Evolutionary conservation across 2,113 vertebrate genomes (phyloP).

Genomic region (Hassar affinis): DNA sequence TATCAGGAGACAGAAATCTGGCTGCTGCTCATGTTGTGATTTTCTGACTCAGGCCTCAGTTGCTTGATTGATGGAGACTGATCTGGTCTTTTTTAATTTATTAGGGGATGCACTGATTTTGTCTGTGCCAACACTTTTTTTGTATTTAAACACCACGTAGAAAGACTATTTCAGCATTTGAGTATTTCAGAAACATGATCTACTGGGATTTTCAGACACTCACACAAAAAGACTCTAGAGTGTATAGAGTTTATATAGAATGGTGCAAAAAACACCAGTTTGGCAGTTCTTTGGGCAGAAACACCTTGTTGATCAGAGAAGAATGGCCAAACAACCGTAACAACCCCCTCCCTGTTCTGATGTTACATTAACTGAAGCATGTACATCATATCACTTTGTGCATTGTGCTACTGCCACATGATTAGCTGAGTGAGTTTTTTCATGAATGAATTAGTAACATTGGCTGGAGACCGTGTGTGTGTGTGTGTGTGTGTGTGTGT

Average conservation of each 20-base stretch:
- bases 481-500: too few species aligned
- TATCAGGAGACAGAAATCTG: neutral
- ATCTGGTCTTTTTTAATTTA: neutral
- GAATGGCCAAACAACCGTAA: neutral
- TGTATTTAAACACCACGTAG: neutral
- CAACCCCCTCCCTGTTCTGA: too few species aligned
- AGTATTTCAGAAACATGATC: neutral
- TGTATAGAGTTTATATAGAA: neutral
- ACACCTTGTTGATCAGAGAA: neutral
- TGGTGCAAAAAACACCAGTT: neutral
- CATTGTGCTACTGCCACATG: neutral
- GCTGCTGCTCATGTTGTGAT: neutral
- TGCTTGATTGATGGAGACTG: neutral
- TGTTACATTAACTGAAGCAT: neutral
- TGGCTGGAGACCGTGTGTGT: too few species aligned
- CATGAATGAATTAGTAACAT: neutral
- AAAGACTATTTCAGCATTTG: neutral
- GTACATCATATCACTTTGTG: neutral
- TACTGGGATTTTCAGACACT: neutral
- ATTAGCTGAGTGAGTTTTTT: neutral
- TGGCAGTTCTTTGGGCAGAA: too few species aligned
- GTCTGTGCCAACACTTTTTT: neutral
- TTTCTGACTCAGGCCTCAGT: neutral
- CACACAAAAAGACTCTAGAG: too few species aligned
- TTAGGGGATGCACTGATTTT: neutral